These are phyloP conservation scores for Papilio machaon DNA, from an alignment of 1,140 invertebrate genomes.

Conservation along the genomic window DNA sequence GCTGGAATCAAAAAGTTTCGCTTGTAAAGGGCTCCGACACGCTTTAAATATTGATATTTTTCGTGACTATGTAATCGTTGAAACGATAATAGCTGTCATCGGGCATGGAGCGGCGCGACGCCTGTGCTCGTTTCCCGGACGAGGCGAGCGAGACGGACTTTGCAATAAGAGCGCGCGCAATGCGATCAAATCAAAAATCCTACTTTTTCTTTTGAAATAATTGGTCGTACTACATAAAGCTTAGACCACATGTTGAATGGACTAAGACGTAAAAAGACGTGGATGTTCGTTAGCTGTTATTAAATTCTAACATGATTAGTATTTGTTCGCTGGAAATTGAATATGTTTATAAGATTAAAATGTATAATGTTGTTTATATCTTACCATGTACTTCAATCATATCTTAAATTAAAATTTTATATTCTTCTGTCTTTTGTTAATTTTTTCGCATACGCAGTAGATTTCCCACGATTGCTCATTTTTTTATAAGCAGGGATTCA, in stretches of 20 bases:
- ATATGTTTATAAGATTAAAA: too few relatives aligned
- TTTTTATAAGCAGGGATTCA: constrained; percentile 51
- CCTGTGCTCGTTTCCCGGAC: constrained; percentile 10
- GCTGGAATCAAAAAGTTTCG: constrained; percentile 33
- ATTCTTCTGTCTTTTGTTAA: background rate
- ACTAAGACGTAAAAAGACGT: background rate
- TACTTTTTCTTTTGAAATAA: constrained; percentile 42
- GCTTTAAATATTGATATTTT: constrained; percentile 32
- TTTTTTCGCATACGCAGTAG: background rate
- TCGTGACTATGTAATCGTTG: constrained; percentile 22
- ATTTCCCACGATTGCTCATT: constrained; percentile 51
- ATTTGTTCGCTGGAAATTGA: background rate
- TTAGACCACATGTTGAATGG: background rate
- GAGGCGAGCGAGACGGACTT: background rate
- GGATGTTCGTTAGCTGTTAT: background rate
- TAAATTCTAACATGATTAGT: too few relatives aligned
- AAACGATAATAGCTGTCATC: constrained; percentile 31
- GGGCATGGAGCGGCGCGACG: constrained; percentile 2
- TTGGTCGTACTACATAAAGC: background rate
- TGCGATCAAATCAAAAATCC: constrained; percentile 33
- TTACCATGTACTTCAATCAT: constrained; percentile 10
- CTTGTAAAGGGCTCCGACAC: constrained; percentile 10
- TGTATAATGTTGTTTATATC: background rate
- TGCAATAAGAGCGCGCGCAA: constrained; percentile 10
- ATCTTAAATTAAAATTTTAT: background rate